Evolutionary conservation across 53 echinoderm and acorn worm genomes (phyloP).

Genomic region (Luidia sarsii): DNA sequence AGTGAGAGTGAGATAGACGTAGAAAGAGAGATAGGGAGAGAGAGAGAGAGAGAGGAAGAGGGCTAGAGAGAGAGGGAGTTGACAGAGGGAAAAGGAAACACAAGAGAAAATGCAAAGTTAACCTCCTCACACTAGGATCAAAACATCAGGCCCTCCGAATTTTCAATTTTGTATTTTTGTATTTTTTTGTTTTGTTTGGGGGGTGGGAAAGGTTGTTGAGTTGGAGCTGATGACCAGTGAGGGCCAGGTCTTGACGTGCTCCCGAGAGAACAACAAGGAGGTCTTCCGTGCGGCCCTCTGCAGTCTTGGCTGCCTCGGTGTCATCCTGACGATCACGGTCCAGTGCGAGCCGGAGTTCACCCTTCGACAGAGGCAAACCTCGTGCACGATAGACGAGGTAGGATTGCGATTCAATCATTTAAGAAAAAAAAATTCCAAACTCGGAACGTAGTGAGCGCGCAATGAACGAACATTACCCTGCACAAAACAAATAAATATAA

Average conservation of each 20-base stretch:
- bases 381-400: conserved; percentile 86
- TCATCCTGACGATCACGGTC: conserved; percentile 74
- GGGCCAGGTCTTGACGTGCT: conserved; percentile 66
- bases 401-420: no score
- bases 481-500: no score
- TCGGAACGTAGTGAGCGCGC: no score
- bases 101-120: no score
- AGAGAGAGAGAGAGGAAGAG: no score
- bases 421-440: background rate
- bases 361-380: conserved; percentile 48
- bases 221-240: conserved; percentile 68
- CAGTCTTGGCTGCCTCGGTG: conserved; percentile 75
- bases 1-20: no score
- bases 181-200: background rate
- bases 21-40: no score
- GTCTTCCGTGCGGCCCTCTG: conserved; percentile 77
- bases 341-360: conserved; percentile 84
- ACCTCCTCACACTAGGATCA: no score
- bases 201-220: conserved; percentile 72
- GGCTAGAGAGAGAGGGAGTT: no score
- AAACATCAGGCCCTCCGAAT: no score
- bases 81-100: no score
- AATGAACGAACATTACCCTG: no score
- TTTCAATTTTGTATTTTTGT: background rate
- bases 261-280: conserved; percentile 57